Percentiles rank a stretch among this genome's conserved stretches.
Conservation (phyloP, 2,888 invertebrate species). For the Nemotelus nigrinus region DNA sequence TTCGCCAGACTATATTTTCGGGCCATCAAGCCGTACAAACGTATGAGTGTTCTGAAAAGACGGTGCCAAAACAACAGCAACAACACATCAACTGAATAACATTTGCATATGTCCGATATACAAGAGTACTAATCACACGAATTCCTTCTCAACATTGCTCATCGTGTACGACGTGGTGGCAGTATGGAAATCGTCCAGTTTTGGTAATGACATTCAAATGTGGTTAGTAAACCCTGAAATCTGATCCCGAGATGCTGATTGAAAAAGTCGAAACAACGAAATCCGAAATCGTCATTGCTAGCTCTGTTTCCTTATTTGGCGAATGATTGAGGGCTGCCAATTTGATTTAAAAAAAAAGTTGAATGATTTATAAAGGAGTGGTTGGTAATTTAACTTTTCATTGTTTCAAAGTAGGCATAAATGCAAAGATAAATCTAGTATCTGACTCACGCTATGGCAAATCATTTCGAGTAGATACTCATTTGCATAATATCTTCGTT, state of each 20-base stretch:
- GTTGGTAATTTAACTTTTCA: too few species aligned
- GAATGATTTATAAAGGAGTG: too few species aligned
- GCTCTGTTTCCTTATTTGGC: not conserved
- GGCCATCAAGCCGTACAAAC: not conserved
- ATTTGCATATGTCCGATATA: slow-evolving; percentile 39
- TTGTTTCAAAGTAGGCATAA: too few species aligned
- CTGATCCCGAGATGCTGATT: slow-evolving; percentile 37
- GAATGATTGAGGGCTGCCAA: not conserved
- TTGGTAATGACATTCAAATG: slow-evolving; percentile 44
- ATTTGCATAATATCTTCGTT: too few species aligned
- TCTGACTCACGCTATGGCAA: too few species aligned
- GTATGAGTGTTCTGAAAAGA: not conserved
- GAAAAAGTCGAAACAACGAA: slow-evolving; percentile 36
- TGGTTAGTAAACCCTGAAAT: slow-evolving; percentile 33
- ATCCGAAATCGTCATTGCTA: slow-evolving; percentile 11
- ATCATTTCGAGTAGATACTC: too few species aligned
- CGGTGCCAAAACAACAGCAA: not conserved
- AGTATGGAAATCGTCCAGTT: slow-evolving; percentile 34
- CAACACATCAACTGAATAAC: slow-evolving; percentile 16
- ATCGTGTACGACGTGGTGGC: slow-evolving; percentile 19
- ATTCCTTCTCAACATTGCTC: slow-evolving; percentile 32
- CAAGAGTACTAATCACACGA: slow-evolving; percentile 37
- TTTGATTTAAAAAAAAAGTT: not conserved
- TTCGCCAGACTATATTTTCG: slow-evolving; percentile 24
- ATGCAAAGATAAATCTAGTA: too few species aligned